phyloP scores from a whole-genome alignment of 2,113 vertebrate genomes.

The Ellobius talpinus region DNA sequence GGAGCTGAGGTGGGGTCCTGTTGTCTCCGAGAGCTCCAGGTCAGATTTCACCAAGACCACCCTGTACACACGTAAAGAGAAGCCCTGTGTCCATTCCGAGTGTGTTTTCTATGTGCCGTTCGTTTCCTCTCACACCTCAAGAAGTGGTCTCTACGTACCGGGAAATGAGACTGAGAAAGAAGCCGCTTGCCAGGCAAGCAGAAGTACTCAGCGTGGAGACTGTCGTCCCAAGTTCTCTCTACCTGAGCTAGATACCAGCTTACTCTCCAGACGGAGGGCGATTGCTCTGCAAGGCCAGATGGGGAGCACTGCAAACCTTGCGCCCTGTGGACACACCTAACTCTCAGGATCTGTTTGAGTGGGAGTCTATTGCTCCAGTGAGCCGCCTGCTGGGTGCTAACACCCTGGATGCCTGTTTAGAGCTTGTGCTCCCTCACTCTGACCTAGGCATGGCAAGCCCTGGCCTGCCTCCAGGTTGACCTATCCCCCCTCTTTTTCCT shows the following conservation, averaged over 20 bases:
- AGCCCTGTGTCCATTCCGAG: neutral
- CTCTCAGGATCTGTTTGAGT: neutral
- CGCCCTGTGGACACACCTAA: neutral
- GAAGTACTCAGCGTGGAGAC: neutral
- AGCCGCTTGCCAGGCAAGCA: neutral
- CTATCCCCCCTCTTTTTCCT: neutral
- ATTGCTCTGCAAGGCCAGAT: neutral
- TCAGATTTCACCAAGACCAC: neutral
- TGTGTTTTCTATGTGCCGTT: neutral
- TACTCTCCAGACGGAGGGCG: neutral
- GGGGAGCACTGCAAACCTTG: neutral
- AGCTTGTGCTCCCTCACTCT: too few relatives aligned
- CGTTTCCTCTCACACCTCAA: neutral
- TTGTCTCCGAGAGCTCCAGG: neutral
- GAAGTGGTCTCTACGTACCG: neutral
- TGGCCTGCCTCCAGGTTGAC: neutral
- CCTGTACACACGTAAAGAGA: neutral
- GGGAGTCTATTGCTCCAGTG: neutral
- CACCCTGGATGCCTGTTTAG: neutral
- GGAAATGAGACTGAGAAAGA: neutral
- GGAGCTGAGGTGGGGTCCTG: neutral
- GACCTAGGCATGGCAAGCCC: too few relatives aligned
- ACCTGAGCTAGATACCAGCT: neutral
- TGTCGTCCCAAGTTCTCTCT: neutral
- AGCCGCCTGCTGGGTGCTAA: neutral